Evolutionary conservation across 2,888 invertebrate species (phyloP), one percentile per base, ranked within the genome.

Genomic region (Coenonympha glycerion): DNA sequence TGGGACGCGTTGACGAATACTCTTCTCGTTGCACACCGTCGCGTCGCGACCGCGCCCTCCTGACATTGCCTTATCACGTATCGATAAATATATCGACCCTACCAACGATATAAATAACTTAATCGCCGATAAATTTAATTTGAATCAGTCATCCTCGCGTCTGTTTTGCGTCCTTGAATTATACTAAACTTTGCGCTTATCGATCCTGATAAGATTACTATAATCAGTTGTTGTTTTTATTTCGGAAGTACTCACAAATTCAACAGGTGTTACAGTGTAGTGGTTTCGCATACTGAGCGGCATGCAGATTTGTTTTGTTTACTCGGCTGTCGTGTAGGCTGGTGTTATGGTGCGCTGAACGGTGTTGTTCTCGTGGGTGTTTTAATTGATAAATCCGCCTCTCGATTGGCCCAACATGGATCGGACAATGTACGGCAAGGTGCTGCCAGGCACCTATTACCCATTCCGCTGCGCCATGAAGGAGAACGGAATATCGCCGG

Each of bases 401-500:
- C 65, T 68, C 71, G 76, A 86, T 83, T 82, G 77, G 76, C 65
- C 66, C 72, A 78, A 67, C 68, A 95, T 95, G 95, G 95, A 95
- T 90, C 91, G 95, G 76, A 93, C 94, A 77, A 95, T 95, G 94
- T 95, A 95, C 78, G 95, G 95, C 63, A 95, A 95, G 88, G 90
- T 94, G 72, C 91, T 92, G 76, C 95, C 94, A 47, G 94, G 94
- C 68, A 93, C 92, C 73, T 91, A 95, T 79, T 93, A 94, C 70
- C 95, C 95, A 46, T 95, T 94, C 82, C 91, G 94, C 80, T 94
- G 95, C 77, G 92, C 93, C 47, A 89, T 93, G 76, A 93, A 90
- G 78, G 89, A 92, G 84, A 93, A 93, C 84, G 94, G 94, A 71
- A 93, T 93, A 62, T 91, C 92, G 68, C 95, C 95, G 65, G 95